Base-by-base conservation (phyloP, 2,113 vertebrate species). In the Alectura lathami region DNA sequence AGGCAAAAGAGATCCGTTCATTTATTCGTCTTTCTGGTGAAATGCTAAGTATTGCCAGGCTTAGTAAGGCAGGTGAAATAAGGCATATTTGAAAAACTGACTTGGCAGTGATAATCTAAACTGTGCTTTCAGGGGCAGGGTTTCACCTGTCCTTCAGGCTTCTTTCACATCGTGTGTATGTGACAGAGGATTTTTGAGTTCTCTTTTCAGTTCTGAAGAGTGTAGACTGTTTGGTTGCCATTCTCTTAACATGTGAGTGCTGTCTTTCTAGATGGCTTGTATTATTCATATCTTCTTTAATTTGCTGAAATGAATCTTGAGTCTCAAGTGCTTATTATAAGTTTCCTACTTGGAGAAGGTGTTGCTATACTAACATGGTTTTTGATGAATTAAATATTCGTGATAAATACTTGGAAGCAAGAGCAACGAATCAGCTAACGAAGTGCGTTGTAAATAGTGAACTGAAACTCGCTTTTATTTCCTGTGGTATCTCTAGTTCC, bases 301-400 rank as follows among this genome's bases (percentile, higher is more conserved):
- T 94, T 87, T 84, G 53, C 34, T 93, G 63, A 13, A 81, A 60
- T 72, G 77, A 76, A 88, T 67, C 11, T 75, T 75, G 56, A n/a
- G 34, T 83, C 29, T 83, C 38, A 59, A 79, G 34, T 69, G 34
- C 29, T 77, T 59, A 36, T 42, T 79, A 62, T 34, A 76, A 53
- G n/a, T 45, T 95, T 93, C 26, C 30, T 73, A 30, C 53, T 66
- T 76, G 17, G 40, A 83, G 80, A 69, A 83, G 57, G 13, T 40
- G 20, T 69, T 7, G 0, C 9, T 80, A 38, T 45, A 51, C 21
- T 80, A 80, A 57, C 16, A 29, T 9, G 0, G 4, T 42, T 93
- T 84, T 74, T 78, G 47, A 11, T 89, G 45, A 74, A 80, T 67
- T 54, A 77, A 80, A 48, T 70, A 47, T 53, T 67, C 9, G n/a